These are phyloP conservation scores for Macroteleia sp. DNA, from an alignment of 2,888 invertebrate genomes.

Conservation along the genomic window DNA sequence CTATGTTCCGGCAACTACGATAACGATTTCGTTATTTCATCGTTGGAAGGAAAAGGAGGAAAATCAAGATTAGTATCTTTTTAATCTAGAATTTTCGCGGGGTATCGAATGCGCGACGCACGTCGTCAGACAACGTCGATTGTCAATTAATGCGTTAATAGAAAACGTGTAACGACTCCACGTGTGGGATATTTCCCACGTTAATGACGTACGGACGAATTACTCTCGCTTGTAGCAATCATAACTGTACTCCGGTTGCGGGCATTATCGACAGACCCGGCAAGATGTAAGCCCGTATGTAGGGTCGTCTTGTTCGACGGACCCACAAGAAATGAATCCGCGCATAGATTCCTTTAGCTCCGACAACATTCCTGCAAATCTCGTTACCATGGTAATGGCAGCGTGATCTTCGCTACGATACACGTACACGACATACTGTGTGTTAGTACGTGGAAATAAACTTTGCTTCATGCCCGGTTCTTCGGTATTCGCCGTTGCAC, in stretches of 20 bases:
- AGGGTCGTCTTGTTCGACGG: conserved; percentile 33
- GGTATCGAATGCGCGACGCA: conserved; percentile 23
- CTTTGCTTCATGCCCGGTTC: conserved; percentile 12
- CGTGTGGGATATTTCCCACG: conserved; percentile 70
- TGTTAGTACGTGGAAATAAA: conserved; percentile 22
- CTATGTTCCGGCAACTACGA: conserved; percentile 13
- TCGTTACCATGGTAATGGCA: conserved; percentile 64
- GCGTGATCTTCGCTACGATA: conserved; percentile 49
- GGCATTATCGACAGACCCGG: conserved; percentile 66
- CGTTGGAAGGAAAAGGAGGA: not conserved
- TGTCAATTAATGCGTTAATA: conserved; percentile 38
- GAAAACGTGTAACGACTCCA: conserved; percentile 12
- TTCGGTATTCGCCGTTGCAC: conserved; percentile 31
- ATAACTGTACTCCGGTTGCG: conserved; percentile 74
- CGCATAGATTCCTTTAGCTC: conserved; percentile 53
- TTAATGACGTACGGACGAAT: conserved; percentile 67
- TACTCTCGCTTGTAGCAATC: conserved; percentile 71
- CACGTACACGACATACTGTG: conserved; percentile 6
- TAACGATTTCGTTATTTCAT: conserved; percentile 27
- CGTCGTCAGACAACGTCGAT: no score
- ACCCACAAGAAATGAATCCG: conserved; percentile 57
- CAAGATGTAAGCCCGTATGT: conserved; percentile 45
- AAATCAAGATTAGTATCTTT: conserved; percentile 21
- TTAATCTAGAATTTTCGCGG: conserved; percentile 3
- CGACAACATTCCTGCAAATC: conserved; percentile 63